Conservation (phyloP, 2,888 invertebrate genomes). For the Metacarcinus magister region DNA sequence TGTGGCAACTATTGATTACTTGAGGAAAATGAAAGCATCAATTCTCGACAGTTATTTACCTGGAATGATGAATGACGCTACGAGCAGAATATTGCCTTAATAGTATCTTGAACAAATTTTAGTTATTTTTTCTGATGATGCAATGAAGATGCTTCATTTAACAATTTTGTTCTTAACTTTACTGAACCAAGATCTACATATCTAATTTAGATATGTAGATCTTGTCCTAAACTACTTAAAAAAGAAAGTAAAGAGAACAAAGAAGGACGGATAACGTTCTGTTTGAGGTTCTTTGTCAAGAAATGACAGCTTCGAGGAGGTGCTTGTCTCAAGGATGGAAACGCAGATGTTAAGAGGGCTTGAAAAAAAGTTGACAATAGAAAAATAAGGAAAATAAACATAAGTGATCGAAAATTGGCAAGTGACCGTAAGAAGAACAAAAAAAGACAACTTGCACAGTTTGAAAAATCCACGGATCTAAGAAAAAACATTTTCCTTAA, state of each 20-base stretch:
- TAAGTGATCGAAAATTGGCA: neutral
- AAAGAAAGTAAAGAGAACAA: neutral
- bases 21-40: neutral
- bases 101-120: neutral
- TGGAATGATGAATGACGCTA: neutral
- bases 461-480: neutral
- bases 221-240: neutral
- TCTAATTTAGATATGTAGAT: too few species aligned
- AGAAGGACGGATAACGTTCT: neutral
- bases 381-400: neutral
- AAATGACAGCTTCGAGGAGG: neutral
- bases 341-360: neutral
- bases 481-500: neutral
- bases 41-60: neutral
- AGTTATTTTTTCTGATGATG: neutral
- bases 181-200: too few species aligned
- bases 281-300: neutral
- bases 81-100: neutral
- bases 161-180: too few species aligned
- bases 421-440: neutral
- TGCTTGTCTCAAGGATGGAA: neutral
- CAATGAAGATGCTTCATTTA: neutral
- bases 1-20: neutral
- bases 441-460: neutral
- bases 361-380: neutral